Evolutionary conservation across 2,113 vertebrate species (phyloP).

Genomic region (Corythornis cristatus): DNA sequence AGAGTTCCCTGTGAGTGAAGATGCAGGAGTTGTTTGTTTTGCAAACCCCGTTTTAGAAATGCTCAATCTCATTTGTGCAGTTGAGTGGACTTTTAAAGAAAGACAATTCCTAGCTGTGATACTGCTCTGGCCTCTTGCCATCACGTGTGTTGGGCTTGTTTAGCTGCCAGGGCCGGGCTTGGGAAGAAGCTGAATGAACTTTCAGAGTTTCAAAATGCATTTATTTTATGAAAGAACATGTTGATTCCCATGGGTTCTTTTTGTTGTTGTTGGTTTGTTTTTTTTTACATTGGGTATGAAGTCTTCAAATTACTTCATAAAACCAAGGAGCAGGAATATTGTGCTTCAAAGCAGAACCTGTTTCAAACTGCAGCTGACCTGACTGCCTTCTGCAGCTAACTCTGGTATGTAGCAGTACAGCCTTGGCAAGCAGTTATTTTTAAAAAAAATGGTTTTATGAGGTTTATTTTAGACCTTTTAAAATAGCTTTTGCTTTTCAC

Average conservation of each 20-base stretch:
- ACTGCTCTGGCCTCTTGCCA: slow-evolving; percentile 24
- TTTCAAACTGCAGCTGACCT: background rate
- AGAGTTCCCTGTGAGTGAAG: background rate
- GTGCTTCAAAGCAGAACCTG: background rate
- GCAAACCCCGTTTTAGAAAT: slow-evolving; percentile 16
- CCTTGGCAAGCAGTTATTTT: background rate
- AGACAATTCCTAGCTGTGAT: background rate
- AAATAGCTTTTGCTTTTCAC: background rate
- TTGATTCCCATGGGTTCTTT: background rate
- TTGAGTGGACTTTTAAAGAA: background rate
- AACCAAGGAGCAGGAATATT: background rate
- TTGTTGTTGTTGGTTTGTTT: background rate
- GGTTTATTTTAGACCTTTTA: background rate
- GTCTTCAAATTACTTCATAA: background rate
- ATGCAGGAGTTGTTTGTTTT: slow-evolving; percentile 22
- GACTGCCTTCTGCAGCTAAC: slow-evolving; percentile 19
- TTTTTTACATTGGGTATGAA: background rate
- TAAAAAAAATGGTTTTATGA: background rate
- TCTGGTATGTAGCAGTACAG: background rate
- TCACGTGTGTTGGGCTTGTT: background rate
- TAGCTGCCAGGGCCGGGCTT: background rate
- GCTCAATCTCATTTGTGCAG: background rate
- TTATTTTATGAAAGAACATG: background rate
- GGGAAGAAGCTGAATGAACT: slow-evolving; percentile 56
- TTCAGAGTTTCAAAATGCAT: background rate